Evolutionary conservation across 64 coral and sea anemone genomes (phyloP).

Genomic region (Pocillopora verrucosa): DNA sequence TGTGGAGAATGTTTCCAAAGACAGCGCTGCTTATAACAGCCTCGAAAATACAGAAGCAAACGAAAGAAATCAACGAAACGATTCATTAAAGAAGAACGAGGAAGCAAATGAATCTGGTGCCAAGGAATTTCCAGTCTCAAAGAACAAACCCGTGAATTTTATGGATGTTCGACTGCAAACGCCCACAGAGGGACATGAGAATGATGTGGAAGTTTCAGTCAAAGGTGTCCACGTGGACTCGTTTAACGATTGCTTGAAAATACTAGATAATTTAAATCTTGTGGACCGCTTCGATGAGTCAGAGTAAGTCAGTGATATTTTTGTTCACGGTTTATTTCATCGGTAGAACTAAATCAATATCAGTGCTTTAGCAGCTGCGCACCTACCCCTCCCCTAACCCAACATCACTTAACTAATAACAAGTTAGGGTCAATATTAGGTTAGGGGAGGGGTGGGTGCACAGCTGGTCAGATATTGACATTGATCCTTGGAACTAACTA

Average conservation of each 20-base stretch:
- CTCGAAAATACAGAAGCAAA: neutral
- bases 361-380: neutral
- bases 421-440: too few species aligned
- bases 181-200: neutral
- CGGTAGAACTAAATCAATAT: neutral
- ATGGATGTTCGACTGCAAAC: slow-evolving; percentile 73
- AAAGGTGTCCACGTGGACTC: slow-evolving; percentile 83
- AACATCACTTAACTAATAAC: too few species aligned
- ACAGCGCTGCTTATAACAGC: neutral
- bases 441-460: too few species aligned
- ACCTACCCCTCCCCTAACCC: too few species aligned
- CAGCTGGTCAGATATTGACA: too few species aligned
- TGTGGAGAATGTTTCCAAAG: slow-evolving; percentile 1
- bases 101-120: neutral
- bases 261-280: slow-evolving; percentile 76
- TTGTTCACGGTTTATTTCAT: neutral
- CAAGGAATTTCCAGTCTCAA: neutral
- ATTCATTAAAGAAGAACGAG: neutral
- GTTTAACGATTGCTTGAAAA: slow-evolving; percentile 90
- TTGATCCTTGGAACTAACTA: too few species aligned
- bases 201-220: slow-evolving; percentile 80
- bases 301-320: slow-evolving; percentile 60
- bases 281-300: slow-evolving; percentile 75
- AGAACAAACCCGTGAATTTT: slow-evolving; percentile 54
- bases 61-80: neutral